Evolutionary conservation across 2,797 vertebrate species (phyloP).

Genomic region (Hemibagrus guttatus): DNA sequence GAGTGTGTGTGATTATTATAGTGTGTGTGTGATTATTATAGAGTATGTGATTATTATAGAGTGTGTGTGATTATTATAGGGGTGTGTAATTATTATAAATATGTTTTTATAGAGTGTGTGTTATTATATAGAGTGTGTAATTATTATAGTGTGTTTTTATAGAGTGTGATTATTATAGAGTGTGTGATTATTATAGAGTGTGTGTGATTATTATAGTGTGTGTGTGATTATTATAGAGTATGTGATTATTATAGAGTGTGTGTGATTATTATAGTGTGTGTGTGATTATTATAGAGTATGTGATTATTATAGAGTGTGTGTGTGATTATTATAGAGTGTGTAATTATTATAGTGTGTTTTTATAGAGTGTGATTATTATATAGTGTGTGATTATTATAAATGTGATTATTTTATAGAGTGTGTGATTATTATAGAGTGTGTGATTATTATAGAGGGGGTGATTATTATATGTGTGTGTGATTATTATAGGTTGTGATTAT

Average conservation of each 20-base stretch:
- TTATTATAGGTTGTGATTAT: neutral
- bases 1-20: neutral
- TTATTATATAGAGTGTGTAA: neutral
- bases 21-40: neutral
- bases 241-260: no score
- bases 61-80: neutral
- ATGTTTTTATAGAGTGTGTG: neutral
- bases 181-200: neutral
- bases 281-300: neutral
- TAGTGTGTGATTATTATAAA: neutral
- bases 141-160: neutral
- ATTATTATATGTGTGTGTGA: neutral
- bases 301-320: neutral
- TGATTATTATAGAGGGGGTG: no score
- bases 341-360: neutral
- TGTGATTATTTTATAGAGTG: neutral
- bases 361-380: no score
- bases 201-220: neutral
- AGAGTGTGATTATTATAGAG: neutral
- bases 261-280: neutral
- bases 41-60: neutral
- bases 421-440: neutral
- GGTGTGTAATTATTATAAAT: neutral
- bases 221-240: neutral
- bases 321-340: neutral